These are phyloP conservation scores for Ochotona princeps DNA, from an alignment of 2,113 vertebrate species.

Conservation along the genomic window DNA sequence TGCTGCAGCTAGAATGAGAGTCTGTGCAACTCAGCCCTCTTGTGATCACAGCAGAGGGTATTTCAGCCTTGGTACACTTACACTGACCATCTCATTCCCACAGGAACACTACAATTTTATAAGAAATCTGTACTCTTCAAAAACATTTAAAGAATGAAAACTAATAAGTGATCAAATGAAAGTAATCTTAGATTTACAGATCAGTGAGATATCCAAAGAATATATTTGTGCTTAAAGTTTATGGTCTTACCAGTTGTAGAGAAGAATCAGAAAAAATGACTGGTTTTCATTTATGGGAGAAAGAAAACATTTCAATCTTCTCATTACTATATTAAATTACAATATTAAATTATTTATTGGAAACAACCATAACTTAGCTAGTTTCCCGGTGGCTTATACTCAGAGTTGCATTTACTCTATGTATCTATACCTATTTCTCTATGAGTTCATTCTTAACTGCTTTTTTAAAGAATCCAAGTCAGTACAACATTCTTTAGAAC, in stretches of 20 bases:
- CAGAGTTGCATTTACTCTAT: not conserved
- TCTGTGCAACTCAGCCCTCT: constrained; percentile 74
- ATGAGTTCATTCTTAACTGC: not conserved
- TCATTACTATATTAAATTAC: constrained; percentile 76
- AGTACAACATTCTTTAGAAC: not conserved
- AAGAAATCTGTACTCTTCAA: constrained; percentile 61
- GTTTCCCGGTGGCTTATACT: not conserved
- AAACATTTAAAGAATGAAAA: constrained; percentile 82
- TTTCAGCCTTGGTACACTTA: constrained; percentile 69
- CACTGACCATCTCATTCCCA: constrained; percentile 77
- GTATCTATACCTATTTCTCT: not conserved
- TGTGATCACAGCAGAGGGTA: constrained; percentile 75
- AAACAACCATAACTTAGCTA: constrained; percentile 71
- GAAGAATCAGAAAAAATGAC: constrained; percentile 78
- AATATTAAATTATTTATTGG: constrained; percentile 80
- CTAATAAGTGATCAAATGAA: constrained; percentile 71
- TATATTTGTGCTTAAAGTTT: constrained; percentile 79
- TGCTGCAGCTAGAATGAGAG: constrained; percentile 68
- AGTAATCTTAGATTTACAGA: constrained; percentile 33
- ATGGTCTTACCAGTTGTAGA: constrained; percentile 76
- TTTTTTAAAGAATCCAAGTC: not conserved
- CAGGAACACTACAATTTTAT: constrained; percentile 80
- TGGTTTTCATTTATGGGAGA: constrained; percentile 80
- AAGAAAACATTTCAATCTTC: constrained; percentile 64
- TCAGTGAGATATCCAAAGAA: constrained; percentile 60